Conservation (phyloP, 2,797 vertebrate genomes). For the Neopelma chrysocephalum region DNA sequence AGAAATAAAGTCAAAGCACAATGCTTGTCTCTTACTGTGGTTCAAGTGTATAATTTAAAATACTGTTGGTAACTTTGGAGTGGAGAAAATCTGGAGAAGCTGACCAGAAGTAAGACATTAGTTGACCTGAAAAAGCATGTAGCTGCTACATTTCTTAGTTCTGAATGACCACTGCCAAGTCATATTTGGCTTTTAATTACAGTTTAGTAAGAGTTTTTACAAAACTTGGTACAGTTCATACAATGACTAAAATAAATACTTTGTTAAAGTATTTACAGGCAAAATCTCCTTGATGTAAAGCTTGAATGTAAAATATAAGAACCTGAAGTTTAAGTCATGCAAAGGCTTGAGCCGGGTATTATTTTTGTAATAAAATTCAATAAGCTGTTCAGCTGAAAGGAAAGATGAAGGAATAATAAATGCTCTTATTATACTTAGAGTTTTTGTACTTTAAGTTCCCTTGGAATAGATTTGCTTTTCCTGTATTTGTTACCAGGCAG, state of each 20-base stretch:
- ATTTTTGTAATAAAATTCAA: background rate
- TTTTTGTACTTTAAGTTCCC: background rate
- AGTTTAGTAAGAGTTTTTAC: background rate
- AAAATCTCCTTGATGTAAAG: background rate
- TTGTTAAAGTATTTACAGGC: background rate
- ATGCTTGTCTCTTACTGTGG: background rate
- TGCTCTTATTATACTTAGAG: background rate
- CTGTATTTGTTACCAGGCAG: background rate
- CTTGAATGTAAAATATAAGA: background rate
- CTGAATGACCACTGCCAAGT: background rate
- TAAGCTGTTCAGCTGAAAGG: background rate
- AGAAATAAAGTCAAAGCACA: slow-evolving; percentile 8
- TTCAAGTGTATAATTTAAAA: background rate
- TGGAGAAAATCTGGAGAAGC: background rate
- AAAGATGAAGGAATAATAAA: background rate
- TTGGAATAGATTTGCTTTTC: background rate
- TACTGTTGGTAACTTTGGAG: background rate
- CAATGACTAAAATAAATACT: background rate
- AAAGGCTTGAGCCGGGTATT: background rate
- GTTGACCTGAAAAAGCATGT: background rate
- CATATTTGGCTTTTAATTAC: background rate
- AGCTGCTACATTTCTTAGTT: background rate
- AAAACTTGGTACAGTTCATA: background rate
- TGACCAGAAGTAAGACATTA: background rate
- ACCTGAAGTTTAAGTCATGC: background rate